Evolutionary conservation across 2,888 invertebrate species (phyloP).

Genomic region (Heliconius charithonia): DNA sequence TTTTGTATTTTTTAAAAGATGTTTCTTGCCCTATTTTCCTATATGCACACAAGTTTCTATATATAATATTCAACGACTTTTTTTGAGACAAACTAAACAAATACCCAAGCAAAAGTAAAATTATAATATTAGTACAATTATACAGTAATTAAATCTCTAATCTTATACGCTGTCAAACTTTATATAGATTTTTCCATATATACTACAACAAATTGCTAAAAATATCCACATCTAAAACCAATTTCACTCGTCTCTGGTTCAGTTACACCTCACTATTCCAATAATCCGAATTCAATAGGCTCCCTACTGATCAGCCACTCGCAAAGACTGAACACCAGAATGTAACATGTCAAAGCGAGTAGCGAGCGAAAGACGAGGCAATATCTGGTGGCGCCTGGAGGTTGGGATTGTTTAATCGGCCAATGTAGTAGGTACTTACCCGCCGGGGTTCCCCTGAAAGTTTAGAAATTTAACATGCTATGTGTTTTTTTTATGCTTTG

Average conservation of each 20-base stretch:
- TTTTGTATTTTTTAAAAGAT: background rate
- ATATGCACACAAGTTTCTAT: background rate
- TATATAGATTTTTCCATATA: no score
- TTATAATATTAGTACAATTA: no score
- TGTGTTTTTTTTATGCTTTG: background rate
- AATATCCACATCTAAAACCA: constrained; percentile 1
- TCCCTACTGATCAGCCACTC: constrained; percentile 34
- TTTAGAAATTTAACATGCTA: constrained; percentile 10
- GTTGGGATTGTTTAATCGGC: constrained; percentile 19
- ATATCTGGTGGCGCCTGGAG: constrained; percentile 31
- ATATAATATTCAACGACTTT: background rate
- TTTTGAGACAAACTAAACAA: background rate
- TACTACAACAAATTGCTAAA: background rate
- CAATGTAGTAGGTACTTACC: constrained; percentile 3
- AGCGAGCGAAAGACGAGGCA: constrained; percentile 33
- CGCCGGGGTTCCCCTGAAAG: background rate
- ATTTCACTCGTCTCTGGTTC: constrained; percentile 13
- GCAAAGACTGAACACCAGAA: constrained; percentile 22
- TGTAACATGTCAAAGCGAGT: constrained; percentile 35
- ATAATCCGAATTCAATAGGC: constrained; percentile 34
- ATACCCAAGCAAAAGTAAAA: no score
- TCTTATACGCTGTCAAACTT: no score
- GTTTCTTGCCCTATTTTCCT: background rate
- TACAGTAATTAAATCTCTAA: no score
- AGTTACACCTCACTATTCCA: constrained; percentile 21